Evolutionary conservation across 1,140 invertebrate genomes (phyloP).

Genomic region (Odontomachus brunneus): DNA sequence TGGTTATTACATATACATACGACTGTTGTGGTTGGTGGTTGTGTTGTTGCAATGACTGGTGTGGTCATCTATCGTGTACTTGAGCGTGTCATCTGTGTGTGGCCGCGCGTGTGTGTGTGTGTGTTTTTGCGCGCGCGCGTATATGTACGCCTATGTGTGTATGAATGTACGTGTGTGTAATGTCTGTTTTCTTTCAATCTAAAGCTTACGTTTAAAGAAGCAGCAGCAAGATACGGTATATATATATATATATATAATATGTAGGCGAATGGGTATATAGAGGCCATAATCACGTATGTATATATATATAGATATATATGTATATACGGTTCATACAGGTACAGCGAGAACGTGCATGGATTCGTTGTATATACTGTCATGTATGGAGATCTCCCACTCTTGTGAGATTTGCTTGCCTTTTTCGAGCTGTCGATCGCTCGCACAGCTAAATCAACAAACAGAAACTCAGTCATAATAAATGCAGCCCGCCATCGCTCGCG

Average conservation of each 20-base stretch:
- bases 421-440: constrained; percentile 34
- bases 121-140: background rate
- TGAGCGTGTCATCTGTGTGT: background rate
- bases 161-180: constrained; percentile 7
- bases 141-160: constrained; percentile 23
- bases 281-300: constrained; percentile 64
- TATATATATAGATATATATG: constrained; percentile 61
- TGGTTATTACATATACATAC: constrained; percentile 60
- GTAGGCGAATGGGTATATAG: constrained; percentile 67
- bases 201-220: constrained; percentile 82
- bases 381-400: constrained; percentile 37
- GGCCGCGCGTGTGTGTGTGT: background rate
- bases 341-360: constrained; percentile 83
- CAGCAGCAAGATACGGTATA: constrained; percentile 77
- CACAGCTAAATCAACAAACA: constrained; percentile 60
- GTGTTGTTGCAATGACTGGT: constrained; percentile 25
- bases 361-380: constrained; percentile 62
- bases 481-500: constrained; percentile 43
- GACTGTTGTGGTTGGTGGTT: constrained; percentile 63
- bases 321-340: constrained; percentile 81
- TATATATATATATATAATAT: constrained; percentile 63
- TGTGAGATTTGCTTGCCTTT: constrained; percentile 50
- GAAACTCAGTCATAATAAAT: constrained; percentile 56
- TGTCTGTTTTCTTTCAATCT: constrained; percentile 68
- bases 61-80: background rate